Conservation (phyloP, 2,888 invertebrate genomes). For the Labia minor region DNA sequence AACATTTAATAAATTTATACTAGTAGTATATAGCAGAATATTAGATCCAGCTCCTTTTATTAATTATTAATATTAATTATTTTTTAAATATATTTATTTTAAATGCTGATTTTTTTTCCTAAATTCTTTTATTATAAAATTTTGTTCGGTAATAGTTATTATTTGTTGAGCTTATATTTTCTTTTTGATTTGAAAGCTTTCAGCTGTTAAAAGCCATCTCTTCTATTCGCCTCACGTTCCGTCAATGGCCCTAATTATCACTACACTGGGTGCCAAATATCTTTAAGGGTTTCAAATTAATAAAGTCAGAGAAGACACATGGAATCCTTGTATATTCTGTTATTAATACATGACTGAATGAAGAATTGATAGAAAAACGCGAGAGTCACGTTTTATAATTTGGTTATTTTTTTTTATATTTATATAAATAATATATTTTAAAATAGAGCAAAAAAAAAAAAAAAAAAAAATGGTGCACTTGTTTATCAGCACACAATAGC, state of each 20-base stretch:
- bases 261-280: not conserved
- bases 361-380: not conserved
- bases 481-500: not conserved
- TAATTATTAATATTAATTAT: no score
- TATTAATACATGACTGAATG: not conserved
- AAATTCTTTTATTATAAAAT: no score
- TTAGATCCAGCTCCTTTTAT: no score
- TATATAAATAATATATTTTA: no score
- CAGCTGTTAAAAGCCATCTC: not conserved
- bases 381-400: constrained; percentile 1
- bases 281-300: constrained; percentile 4
- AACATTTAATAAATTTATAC: no score
- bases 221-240: not conserved
- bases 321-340: not conserved
- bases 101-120: no score
- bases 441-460: not conserved
- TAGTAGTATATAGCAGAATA: no score
- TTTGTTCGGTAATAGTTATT: no score
- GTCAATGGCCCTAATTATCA: not conserved
- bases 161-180: no score
- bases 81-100: no score
- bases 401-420: not conserved
- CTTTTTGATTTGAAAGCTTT: no score
- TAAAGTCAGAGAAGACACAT: not conserved
- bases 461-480: not conserved